Conservation (phyloP, 2,797 vertebrate genomes). For the Catamblyrhynchus diadema region DNA sequence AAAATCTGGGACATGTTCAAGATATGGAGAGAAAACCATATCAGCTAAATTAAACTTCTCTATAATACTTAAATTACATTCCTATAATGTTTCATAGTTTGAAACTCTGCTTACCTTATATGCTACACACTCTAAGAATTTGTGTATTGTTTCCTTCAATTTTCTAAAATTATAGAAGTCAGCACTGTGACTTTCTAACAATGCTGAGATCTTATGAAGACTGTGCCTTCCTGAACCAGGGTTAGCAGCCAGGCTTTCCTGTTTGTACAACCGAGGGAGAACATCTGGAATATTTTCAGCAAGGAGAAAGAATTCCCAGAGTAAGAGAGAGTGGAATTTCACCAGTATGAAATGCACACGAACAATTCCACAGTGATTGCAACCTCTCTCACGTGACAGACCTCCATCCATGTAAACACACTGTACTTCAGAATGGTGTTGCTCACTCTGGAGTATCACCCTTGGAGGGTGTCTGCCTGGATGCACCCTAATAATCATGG, state of each 20-base stretch:
- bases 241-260: neutral
- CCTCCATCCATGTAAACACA: neutral
- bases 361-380: neutral
- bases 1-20: neutral
- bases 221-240: neutral
- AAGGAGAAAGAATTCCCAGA: neutral
- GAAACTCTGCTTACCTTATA: neutral
- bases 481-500: rapidly evolving
- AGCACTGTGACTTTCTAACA: neutral
- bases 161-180: neutral
- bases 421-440: neutral
- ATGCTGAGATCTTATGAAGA: neutral
- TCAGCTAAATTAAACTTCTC: neutral
- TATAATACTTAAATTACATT: neutral
- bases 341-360: neutral
- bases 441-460: neutral
- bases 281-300: neutral
- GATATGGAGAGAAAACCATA: neutral
- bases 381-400: neutral
- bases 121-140: neutral
- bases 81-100: neutral
- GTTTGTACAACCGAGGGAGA: neutral
- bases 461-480: neutral
- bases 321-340: neutral
- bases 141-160: neutral